Evolutionary conservation across 23 tunicate genomes (phyloP), one percentile per base, ranked within the genome.

Genomic region (Trididemnum nubilum): DNA sequence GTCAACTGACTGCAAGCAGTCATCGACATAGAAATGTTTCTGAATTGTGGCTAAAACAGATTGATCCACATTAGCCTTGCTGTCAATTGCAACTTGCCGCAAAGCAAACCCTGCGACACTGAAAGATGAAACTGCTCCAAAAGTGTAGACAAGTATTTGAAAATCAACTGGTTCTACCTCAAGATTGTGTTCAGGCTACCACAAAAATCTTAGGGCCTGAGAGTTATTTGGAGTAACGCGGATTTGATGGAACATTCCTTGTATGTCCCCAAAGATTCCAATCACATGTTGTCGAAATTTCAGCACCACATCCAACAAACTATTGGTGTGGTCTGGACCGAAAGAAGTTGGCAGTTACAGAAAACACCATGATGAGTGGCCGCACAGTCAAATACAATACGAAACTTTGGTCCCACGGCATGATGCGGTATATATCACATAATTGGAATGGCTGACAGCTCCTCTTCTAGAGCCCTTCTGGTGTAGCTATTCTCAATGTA

Each of bases 391-490:
- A 33, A 70, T 3, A 70, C 76, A 12, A 70, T 35, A 3, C 76
- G n/a, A 35, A 70, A 70, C 31, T 70, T 70, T 35, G 44, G 22
- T 28, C 36, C 36, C n/a, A 25, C 44, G 5, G 7, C n/a, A n/a
- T 70, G 76, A n/a, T 70, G 76, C 15, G 76, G 76, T 12, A 70
- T 33, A n/a, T 70, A 70, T 37, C 76, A 70, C 7, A n/a, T 70
- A 12, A 12, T 70, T 5, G n/a, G 2, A 12, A 5, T 18, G 22
- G 2, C n/a, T 34, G 22, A 7, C n/a, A 25, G 31, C 15, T 31
- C 22, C 15, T 25, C 76, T 7, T 31, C 76, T 26, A 37, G 76
- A 15, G 31, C 37, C 27, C 7, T 21, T 15, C 44, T 70, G 38
- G 38, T 5, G 27, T 70, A 70, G 22, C 76, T 37, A 33, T 4